Evolutionary conservation across 2,888 invertebrate species (phyloP).

Genomic region (Ochropleura plecta): DNA sequence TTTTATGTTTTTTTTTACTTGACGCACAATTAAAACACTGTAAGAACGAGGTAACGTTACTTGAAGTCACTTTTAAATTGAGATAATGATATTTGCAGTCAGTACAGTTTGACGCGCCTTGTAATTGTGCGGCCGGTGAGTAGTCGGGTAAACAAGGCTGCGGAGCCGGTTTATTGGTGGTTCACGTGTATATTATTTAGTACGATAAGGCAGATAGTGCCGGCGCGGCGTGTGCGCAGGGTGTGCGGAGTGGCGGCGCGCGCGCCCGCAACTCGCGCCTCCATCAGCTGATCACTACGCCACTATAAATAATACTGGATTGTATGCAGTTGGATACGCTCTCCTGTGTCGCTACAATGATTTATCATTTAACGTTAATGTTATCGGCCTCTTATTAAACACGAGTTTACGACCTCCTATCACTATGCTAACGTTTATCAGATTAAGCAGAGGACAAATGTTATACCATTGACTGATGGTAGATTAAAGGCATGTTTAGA

Average conservation of each 20-base stretch:
- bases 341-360: slow-evolving; percentile 23
- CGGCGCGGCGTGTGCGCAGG: slow-evolving; percentile 66
- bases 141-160: slow-evolving; percentile 77
- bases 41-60: slow-evolving; percentile 25
- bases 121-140: slow-evolving; percentile 68
- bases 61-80: slow-evolving; percentile 50
- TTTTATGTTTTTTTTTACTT: slow-evolving; percentile 38
- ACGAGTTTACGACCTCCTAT: slow-evolving; percentile 41
- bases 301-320: slow-evolving; percentile 89
- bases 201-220: slow-evolving; percentile 70
- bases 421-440: slow-evolving; percentile 26
- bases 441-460: slow-evolving; percentile 16
- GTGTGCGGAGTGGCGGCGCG: slow-evolving; percentile 62
- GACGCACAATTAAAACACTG: slow-evolving; percentile 50
- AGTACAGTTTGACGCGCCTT: slow-evolving; percentile 67
- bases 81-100: slow-evolving; percentile 61
- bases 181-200: slow-evolving; percentile 77
- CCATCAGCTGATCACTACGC: slow-evolving; percentile 88
- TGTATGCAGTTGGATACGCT: slow-evolving; percentile 75
- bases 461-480: slow-evolving; percentile 32
- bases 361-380: slow-evolving; percentile 19
- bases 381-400: slow-evolving; percentile 2
- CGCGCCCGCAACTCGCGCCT: slow-evolving; percentile 57
- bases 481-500: slow-evolving; percentile 45
- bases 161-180: slow-evolving; percentile 76